Evolutionary conservation across 92 coral and sea anemone genomes (phyloP).

Genomic region (Hydrozoanthus gracilis): DNA sequence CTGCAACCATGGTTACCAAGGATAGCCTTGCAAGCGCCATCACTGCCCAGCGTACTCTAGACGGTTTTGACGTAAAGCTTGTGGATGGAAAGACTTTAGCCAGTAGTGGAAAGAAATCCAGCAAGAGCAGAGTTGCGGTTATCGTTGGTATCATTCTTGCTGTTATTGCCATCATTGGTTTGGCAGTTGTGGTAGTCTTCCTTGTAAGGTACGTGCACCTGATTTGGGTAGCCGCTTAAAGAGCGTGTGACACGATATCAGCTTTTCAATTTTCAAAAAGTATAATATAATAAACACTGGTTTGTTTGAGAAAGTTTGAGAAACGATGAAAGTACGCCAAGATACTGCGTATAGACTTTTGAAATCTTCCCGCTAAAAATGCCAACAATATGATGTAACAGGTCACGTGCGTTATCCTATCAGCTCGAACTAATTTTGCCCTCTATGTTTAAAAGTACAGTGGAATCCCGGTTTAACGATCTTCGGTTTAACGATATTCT

Average conservation of each 20-base stretch:
- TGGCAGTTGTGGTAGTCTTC: slow-evolving; percentile 3
- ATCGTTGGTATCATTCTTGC: slow-evolving; percentile 8
- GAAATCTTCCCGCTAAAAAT: no score
- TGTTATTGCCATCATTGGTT: slow-evolving; percentile 10
- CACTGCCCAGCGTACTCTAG: slow-evolving; percentile 9
- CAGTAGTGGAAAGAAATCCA: not conserved
- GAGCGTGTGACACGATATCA: no score
- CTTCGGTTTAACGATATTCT: no score
- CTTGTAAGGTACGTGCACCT: slow-evolving; percentile 7
- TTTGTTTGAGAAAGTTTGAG: no score
- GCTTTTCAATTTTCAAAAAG: not conserved
- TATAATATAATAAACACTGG: no score
- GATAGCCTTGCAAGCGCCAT: slow-evolving; percentile 23
- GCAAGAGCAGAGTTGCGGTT: not conserved
- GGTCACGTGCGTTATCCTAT: no score
- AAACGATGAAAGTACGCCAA: no score
- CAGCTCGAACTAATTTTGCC: no score
- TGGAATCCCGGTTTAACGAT: no score
- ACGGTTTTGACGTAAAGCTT: slow-evolving; percentile 7
- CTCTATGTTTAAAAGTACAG: no score
- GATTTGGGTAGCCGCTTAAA: not conserved
- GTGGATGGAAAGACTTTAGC: slow-evolving; percentile 3
- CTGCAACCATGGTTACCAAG: not conserved
- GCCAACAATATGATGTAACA: no score
- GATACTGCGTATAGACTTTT: no score